Percentiles rank a stretch among this genome's conserved stretches.
phyloP scores from a whole-genome alignment of 1,140 invertebrate species.

The Tetragnatha versicolor region DNA sequence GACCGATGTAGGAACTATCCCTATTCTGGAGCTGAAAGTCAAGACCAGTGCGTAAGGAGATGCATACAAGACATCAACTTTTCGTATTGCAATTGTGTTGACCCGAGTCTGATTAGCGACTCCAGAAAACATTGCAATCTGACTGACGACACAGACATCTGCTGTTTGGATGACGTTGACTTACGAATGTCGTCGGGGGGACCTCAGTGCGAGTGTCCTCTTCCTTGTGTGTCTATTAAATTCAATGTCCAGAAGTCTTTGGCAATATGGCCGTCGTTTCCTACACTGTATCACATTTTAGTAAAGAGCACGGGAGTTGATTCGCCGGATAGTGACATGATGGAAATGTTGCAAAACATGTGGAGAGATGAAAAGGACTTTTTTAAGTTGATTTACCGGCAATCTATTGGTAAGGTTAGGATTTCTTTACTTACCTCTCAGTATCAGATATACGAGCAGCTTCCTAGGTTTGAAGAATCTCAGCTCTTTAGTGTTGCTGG shows the following conservation, averaged over 20 bases:
- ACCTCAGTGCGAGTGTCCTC: neutral
- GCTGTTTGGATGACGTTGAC: neutral
- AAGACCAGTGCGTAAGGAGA: neutral
- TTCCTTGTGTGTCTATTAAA: neutral
- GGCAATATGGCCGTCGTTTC: neutral
- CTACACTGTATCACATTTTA: no score
- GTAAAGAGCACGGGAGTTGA: no score
- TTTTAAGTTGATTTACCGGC: no score
- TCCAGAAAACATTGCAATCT: neutral
- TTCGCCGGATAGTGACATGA: neutral
- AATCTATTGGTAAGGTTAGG: neutral
- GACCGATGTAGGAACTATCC: constrained; percentile 4
- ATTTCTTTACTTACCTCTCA: neutral
- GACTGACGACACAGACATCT: neutral
- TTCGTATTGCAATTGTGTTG: neutral
- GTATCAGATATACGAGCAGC: neutral
- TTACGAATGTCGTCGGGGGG: neutral
- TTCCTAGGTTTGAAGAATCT: neutral
- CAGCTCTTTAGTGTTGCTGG: neutral
- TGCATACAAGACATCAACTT: constrained; percentile 6
- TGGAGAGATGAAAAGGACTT: no score
- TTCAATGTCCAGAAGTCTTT: neutral
- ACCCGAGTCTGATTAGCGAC: neutral
- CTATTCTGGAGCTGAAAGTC: neutral
- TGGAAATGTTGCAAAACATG: neutral